These are phyloP conservation scores for Lottia scabra DNA, from an alignment of 2,888 invertebrate genomes.

Conservation along the genomic window DNA sequence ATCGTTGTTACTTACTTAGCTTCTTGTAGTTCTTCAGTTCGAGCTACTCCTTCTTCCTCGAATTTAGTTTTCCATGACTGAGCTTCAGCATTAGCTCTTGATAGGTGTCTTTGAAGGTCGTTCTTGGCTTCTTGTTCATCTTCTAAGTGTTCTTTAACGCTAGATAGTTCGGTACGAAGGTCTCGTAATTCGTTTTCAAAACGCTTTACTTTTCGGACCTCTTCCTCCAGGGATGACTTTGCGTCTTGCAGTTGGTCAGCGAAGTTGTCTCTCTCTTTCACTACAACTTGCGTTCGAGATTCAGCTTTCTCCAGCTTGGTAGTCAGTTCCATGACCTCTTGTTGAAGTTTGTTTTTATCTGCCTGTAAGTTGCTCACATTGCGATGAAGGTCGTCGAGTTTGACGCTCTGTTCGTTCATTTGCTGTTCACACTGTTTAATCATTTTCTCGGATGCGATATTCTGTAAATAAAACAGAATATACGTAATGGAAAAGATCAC, in stretches of 20 bases:
- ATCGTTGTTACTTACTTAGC: not conserved
- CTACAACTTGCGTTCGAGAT: not conserved
- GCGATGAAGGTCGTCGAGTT: not conserved
- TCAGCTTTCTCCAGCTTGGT: constrained; percentile 4
- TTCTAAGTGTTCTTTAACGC: not conserved
- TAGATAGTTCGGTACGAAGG: not conserved
- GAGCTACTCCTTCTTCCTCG: not conserved
- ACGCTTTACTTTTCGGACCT: not conserved
- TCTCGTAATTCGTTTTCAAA: not conserved
- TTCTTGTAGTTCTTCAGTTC: not conserved
- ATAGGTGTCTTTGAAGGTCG: not conserved
- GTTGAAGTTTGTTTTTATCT: not conserved
- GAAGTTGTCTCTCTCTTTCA: not conserved
- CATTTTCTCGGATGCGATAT: not conserved
- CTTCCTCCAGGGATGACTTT: not conserved
- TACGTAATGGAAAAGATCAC: too few species aligned
- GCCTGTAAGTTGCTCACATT: not conserved
- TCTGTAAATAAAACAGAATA: not conserved
- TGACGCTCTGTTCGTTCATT: not conserved
- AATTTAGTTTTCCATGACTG: not conserved
- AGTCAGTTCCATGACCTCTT: not conserved
- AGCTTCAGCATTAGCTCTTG: not conserved
- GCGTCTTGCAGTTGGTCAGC: not conserved
- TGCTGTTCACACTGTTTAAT: not conserved
- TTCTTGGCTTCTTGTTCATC: not conserved